Evolutionary conservation across 30 jellyfish, hydroid and myxozoan species (phyloP).

Genomic region (Sanderia malayensis): DNA sequence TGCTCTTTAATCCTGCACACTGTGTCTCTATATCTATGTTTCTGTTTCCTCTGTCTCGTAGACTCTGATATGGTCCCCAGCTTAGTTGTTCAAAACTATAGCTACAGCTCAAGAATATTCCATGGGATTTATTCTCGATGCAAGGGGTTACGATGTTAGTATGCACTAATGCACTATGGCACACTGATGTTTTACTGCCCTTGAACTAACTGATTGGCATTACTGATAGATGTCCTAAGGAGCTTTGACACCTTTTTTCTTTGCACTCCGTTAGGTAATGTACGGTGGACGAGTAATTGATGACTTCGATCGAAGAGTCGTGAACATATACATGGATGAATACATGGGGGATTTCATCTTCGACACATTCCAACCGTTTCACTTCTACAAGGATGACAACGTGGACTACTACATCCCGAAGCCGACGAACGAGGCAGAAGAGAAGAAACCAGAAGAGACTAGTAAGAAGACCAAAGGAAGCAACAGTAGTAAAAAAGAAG

Average conservation of each 20-base stretch:
- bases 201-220: too few species aligned
- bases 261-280: constrained; percentile 70
- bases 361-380: constrained; percentile 96
- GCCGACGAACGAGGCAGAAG: constrained; percentile 55
- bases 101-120: too few species aligned
- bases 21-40: too few species aligned
- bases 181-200: too few species aligned
- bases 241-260: background rate
- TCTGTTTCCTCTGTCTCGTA: too few species aligned
- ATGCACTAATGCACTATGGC: too few species aligned
- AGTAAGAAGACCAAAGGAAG: constrained; percentile 52
- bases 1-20: too few species aligned
- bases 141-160: too few species aligned
- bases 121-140: too few species aligned
- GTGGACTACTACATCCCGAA: constrained; percentile 89
- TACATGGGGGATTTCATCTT: constrained; percentile 97
- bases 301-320: constrained; percentile 94
- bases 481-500: constrained; percentile 33
- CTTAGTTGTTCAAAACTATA: too few species aligned
- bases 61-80: too few species aligned
- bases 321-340: constrained; percentile 93
- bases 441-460: constrained; percentile 40
- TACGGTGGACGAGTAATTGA: constrained; percentile 98
- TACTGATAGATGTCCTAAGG: background rate
- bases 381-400: constrained; percentile 78